Evolutionary conservation across 2,888 invertebrate genomes (phyloP), one percentile per base, ranked within the genome.

Genomic region (Perizoma affinitatum): DNA sequence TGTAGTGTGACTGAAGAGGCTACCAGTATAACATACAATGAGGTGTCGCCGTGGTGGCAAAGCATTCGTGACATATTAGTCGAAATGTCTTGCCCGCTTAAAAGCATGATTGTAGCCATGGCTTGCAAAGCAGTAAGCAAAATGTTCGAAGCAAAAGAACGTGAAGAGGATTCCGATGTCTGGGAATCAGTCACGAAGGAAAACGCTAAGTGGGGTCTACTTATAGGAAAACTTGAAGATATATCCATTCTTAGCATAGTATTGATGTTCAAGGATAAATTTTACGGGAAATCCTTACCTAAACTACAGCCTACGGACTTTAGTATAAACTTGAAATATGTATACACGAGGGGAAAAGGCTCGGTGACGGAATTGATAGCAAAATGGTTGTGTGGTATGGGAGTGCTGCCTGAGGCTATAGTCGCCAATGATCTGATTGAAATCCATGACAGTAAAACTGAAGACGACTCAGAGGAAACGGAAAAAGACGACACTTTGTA

Each of bases 171-270:
- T 33, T 43, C 56, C 4, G 95, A 93, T 50, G 88, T 93, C 46
- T 98, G 97, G 97, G 97, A 97, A 81, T 95, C 95, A 54, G 94
- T 98, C 54, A 96, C 97, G 1, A 95, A 96, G 69, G 98, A 98
- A 79, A 95, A 95, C 73, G 96, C 97, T 45, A 95, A 96, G 78
- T 98, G 98, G 97, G 96, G 96, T 10, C 88, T 97, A 50, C 89
- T 98, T 1, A 96, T 97, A 44, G 96, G 96, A 55, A 98, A 98
- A 90, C 92, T 98, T 48, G 98, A 98, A 83, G 98, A 98, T 81
- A 94, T 97, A 65, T 95, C 97, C 4, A 93, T 97, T 55, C 91
- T 98, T 9, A 95, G 96, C 88, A 93, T 96, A 70, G 93, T 97
- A 55, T 84, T 96, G 63, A 86, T 93, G 68, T 93, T 88, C 65